These are phyloP conservation scores for Ctenoplectra terminalis DNA, from an alignment of 1,140 invertebrate species.

Conservation along the genomic window DNA sequence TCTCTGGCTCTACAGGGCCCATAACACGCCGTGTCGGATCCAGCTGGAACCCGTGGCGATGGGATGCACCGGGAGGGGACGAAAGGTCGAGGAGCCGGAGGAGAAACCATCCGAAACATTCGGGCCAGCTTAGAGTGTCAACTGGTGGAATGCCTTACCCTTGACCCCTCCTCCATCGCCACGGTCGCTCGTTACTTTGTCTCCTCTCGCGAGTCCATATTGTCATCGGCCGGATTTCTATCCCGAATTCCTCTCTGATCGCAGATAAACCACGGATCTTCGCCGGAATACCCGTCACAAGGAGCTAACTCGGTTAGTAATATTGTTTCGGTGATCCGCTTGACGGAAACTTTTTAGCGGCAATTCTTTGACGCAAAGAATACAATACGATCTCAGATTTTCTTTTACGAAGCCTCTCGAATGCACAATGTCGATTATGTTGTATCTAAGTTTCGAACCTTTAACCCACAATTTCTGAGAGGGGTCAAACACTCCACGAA, in stretches of 20 bases:
- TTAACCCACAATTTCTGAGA: too few species aligned
- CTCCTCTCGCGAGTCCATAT: slow-evolving; percentile 54
- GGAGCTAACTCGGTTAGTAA: not conserved
- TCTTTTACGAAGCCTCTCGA: too few species aligned
- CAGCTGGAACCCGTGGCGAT: slow-evolving; percentile 55
- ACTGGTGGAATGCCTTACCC: slow-evolving; percentile 75
- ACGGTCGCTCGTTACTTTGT: slow-evolving; percentile 15
- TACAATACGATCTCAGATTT: too few species aligned
- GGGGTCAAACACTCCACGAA: too few species aligned
- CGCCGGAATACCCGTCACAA: not conserved
- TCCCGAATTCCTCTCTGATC: slow-evolving; percentile 54
- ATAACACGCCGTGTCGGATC: slow-evolving; percentile 61
- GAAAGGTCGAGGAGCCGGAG: slow-evolving; percentile 61
- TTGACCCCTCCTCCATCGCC: slow-evolving; percentile 57
- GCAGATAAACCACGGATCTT: slow-evolving; percentile 22
- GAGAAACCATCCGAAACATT: slow-evolving; percentile 73
- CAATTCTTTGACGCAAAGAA: too few species aligned
- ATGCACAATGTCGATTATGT: too few species aligned
- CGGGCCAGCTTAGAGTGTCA: slow-evolving; percentile 71
- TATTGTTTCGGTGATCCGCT: not conserved
- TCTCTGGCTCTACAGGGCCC: slow-evolving; percentile 34
- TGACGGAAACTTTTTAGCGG: too few species aligned
- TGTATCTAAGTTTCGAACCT: too few species aligned
- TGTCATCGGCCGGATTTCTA: slow-evolving; percentile 59
- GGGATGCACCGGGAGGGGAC: slow-evolving; percentile 54